These are phyloP conservation scores for Gadus macrocephalus DNA, from an alignment of 2,113 vertebrate genomes.

Conservation along the genomic window DNA sequence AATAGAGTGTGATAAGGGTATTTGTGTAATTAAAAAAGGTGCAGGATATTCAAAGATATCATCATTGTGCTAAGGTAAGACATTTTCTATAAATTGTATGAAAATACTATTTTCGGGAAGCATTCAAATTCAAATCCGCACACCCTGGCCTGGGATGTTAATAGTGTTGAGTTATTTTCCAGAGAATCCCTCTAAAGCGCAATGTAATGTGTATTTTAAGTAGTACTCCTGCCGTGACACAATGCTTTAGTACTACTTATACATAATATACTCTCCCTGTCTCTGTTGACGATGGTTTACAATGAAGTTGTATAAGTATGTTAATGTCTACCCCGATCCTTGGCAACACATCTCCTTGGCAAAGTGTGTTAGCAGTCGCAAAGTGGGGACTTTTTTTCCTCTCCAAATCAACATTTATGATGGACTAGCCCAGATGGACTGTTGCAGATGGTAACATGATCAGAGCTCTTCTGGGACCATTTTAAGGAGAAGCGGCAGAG, in stretches of 20 bases:
- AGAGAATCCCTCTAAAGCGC: too few relatives aligned
- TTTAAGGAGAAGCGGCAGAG: too few relatives aligned
- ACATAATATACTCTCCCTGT: conserved; percentile 27
- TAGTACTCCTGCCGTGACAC: too few relatives aligned
- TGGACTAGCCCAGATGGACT: conserved; percentile 67
- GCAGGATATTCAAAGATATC: too few relatives aligned
- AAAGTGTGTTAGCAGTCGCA: conserved; percentile 48
- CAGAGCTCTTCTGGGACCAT: conserved; percentile 51
- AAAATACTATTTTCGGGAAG: too few relatives aligned
- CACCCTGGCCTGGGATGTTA: too few relatives aligned
- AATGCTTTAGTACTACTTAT: conserved; percentile 3
- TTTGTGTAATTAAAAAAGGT: too few relatives aligned
- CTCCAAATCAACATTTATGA: conserved; percentile 66
- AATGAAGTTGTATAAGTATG: conserved; percentile 61
- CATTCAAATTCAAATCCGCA: too few relatives aligned
- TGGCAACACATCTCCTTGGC: conserved; percentile 55
- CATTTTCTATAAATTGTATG: too few relatives aligned
- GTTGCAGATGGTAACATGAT: conserved; percentile 67
- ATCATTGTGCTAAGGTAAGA: too few relatives aligned
- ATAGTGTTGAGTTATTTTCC: too few relatives aligned
- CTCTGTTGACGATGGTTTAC: conserved; percentile 65
- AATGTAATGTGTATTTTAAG: neutral
- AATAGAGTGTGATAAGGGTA: too few relatives aligned
- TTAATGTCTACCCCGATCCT: conserved; percentile 48
- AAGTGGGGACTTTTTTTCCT: conserved; percentile 37